Conservation (phyloP, 2,888 invertebrate species). For the Tenthredo livida region DNA sequence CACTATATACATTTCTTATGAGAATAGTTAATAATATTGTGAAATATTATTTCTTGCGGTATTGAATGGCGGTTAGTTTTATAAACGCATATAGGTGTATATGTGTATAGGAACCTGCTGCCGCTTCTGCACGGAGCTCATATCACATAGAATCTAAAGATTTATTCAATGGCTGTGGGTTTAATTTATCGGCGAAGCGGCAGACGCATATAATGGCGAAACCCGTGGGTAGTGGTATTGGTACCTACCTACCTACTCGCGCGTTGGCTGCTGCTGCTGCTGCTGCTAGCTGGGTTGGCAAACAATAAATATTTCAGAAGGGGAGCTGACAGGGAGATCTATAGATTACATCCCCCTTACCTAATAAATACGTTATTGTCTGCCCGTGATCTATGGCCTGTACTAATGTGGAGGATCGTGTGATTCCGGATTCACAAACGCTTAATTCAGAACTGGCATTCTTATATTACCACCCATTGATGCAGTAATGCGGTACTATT, state of each 20-base stretch:
- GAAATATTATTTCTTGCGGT: neutral
- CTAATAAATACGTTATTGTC: conserved; percentile 72
- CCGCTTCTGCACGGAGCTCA: conserved; percentile 45
- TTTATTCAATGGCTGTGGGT: conserved; percentile 45
- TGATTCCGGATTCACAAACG: conserved; percentile 60
- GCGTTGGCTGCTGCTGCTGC: neutral
- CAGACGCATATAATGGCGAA: conserved; percentile 37
- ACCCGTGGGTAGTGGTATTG: conserved; percentile 8
- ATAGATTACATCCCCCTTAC: conserved; percentile 68
- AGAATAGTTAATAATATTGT: neutral
- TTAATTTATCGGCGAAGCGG: conserved; percentile 41
- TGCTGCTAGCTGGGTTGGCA: conserved; percentile 57
- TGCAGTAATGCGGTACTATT: neutral
- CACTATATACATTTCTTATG: too few relatives aligned
- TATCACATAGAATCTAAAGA: conserved; percentile 38
- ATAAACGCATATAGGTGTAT: too few relatives aligned
- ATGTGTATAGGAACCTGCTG: too few relatives aligned
- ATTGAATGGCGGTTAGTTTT: too few relatives aligned
- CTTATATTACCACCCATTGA: neutral
- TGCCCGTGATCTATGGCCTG: conserved; percentile 62
- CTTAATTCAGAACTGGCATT: conserved; percentile 55
- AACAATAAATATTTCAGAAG: conserved; percentile 70
- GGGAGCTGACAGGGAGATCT: conserved; percentile 68
- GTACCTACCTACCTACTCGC: conserved; percentile 1
- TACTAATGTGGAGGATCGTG: conserved; percentile 51